Percentiles rank a stretch among this genome's conserved stretches.
Evolutionary conservation across 2,797 vertebrate species (phyloP).

Genomic region (Sebastes dallii): DNA sequence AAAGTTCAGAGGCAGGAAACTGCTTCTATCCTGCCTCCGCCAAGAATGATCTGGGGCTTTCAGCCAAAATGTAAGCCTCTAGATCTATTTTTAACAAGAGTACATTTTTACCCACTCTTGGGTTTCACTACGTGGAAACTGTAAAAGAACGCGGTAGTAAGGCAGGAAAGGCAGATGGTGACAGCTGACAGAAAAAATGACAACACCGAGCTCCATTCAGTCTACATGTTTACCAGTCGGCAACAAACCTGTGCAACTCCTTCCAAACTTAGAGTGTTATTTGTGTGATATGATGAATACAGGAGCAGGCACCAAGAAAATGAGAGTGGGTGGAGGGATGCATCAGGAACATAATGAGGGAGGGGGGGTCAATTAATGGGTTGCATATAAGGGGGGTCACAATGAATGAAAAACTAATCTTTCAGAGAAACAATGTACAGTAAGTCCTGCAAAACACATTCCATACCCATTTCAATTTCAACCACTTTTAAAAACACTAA

Average conservation of each 20-base stretch:
- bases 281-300: not conserved
- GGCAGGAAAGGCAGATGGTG: not conserved
- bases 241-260: not conserved
- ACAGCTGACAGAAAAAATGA: not conserved
- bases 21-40: not conserved
- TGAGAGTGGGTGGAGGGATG: not conserved
- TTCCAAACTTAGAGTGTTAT: not conserved
- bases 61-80: slow-evolving; percentile 17
- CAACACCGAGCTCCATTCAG: not conserved
- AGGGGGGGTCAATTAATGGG: not conserved
- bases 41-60: slow-evolving; percentile 24
- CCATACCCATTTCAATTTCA: no score
- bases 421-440: not conserved
- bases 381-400: no score
- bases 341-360: not conserved
- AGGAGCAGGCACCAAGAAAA: not conserved
- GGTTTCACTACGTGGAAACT: not conserved
- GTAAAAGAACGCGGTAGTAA: not conserved
- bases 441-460: not conserved
- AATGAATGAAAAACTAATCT: not conserved
- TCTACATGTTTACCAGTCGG: not conserved
- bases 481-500: not conserved
- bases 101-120: not conserved
- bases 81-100: slow-evolving; percentile 32
- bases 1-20: slow-evolving; percentile 49